Evolutionary conservation across 2,888 invertebrate species (phyloP).

Genomic region (Erynnis tages): DNA sequence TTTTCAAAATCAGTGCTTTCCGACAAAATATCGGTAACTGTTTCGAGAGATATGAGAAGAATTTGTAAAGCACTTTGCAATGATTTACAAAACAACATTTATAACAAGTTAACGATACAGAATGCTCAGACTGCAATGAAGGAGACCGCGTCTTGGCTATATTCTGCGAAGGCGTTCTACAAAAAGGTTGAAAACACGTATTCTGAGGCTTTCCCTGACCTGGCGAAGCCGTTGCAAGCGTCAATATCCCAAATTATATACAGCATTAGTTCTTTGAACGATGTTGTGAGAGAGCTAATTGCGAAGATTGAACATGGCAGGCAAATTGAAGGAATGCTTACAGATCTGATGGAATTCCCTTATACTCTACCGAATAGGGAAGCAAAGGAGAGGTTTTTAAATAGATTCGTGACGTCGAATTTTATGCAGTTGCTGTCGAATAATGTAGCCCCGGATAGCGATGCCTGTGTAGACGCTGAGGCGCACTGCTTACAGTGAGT

Average conservation of each 20-base stretch:
- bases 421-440: constrained; percentile 59
- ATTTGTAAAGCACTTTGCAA: constrained; percentile 46
- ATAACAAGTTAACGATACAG: constrained; percentile 37
- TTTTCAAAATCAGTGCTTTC: constrained; percentile 70
- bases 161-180: constrained; percentile 79
- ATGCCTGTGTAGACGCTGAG: constrained; percentile 46
- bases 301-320: constrained; percentile 56
- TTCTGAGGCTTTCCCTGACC: constrained; percentile 88
- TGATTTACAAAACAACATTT: constrained; percentile 36
- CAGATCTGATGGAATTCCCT: constrained; percentile 78
- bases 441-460: constrained; percentile 40
- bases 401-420: constrained; percentile 63
- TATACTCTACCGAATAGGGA: constrained; percentile 45
- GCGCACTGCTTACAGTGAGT: constrained; percentile 77
- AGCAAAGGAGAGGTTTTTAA: constrained; percentile 57
- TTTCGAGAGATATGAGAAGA: constrained; percentile 47
- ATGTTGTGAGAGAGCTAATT: constrained; percentile 73
- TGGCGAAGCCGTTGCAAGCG: constrained; percentile 86
- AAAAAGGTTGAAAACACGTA: constrained; percentile 79
- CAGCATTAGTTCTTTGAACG: constrained; percentile 82
- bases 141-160: constrained; percentile 74
- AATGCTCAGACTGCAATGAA: constrained; percentile 55
- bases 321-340: constrained; percentile 49
- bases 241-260: constrained; percentile 85
- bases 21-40: constrained; percentile 47